A percentile compares a stretch with the other conserved stretches of the same genome.
Evolutionary conservation across 64 coral and sea anemone species (phyloP).

Genomic region (Acropora tenuis): DNA sequence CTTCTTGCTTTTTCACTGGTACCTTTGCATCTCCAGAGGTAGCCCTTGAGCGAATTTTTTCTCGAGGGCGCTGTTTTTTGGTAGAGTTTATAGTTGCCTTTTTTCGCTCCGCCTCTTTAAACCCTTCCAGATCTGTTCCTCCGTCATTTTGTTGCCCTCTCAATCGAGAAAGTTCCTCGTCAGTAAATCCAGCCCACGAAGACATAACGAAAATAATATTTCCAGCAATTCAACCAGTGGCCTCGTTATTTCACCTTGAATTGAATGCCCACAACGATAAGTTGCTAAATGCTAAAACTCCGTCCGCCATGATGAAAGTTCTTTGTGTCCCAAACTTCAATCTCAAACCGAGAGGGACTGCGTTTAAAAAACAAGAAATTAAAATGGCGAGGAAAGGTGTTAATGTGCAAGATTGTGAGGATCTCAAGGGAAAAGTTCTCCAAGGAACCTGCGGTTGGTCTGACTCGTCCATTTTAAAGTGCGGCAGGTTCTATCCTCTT

Average conservation of each 20-base stretch:
- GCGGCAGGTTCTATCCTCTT: constrained; percentile 67
- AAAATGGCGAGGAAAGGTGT: constrained; percentile 31
- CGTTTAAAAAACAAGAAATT: background rate
- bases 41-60: constrained; percentile 57
- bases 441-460: constrained; percentile 75
- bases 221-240: background rate
- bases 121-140: background rate
- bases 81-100: constrained; percentile 42
- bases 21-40: background rate
- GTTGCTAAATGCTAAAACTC: background rate
- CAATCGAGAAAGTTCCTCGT: constrained; percentile 53
- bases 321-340: background rate
- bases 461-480: constrained; percentile 53
- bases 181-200: constrained; percentile 69
- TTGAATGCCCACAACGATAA: background rate
- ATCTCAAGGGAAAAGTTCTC: constrained; percentile 55
- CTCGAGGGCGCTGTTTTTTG: constrained; percentile 50
- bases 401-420: background rate
- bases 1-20: background rate
- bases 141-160: constrained; percentile 10
- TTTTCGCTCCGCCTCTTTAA: background rate
- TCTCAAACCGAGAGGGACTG: background rate
- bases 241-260: background rate
- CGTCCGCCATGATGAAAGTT: background rate
- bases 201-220: constrained; percentile 17